Evolutionary conservation across 2,113 vertebrate species (phyloP).

Genomic region (Myrmophylax atrothorax): DNA sequence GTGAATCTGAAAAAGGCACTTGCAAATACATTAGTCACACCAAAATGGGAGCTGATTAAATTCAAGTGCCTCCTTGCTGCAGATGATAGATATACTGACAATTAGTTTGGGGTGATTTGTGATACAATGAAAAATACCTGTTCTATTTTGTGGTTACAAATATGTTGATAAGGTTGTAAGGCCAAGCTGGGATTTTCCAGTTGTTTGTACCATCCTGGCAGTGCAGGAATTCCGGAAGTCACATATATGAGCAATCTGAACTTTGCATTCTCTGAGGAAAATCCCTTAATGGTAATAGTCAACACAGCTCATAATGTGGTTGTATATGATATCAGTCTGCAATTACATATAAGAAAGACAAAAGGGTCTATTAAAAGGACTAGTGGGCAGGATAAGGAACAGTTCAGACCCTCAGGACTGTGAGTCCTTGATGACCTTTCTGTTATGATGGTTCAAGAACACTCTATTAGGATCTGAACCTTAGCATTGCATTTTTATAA

Average conservation of each 20-base stretch:
- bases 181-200: background rate
- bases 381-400: background rate
- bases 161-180: background rate
- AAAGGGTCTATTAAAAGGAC: background rate
- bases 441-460: background rate
- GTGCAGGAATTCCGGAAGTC: background rate
- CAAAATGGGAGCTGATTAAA: background rate
- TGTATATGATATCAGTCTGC: background rate
- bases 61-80: background rate
- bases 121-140: background rate
- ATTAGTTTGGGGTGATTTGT: background rate
- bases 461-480: background rate
- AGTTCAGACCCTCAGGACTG: background rate
- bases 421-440: background rate
- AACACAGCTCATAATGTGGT: rapidly evolving
- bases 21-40: background rate
- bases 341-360: background rate
- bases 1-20: background rate
- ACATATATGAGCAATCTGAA: background rate
- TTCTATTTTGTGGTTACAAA: background rate
- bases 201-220: background rate
- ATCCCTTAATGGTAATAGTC: background rate
- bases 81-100: background rate
- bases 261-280: background rate
- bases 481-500: background rate